Evolutionary conservation across 2,113 vertebrate species (phyloP).

Genomic region (Hippocampus guttulatus): DNA sequence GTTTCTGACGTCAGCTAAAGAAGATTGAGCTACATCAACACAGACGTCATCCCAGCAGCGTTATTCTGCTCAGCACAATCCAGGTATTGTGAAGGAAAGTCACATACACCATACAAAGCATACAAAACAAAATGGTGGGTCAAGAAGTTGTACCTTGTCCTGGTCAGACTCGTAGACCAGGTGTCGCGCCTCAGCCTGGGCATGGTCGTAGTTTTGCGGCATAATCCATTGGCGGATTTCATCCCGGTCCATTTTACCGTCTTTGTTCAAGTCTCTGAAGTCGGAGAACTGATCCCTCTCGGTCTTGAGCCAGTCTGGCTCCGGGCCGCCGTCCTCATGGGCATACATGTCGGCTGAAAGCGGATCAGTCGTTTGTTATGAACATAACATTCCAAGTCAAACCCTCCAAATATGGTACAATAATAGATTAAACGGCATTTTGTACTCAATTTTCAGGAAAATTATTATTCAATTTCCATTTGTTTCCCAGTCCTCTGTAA

Average conservation of each 20-base stretch:
- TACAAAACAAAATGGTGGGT: not conserved
- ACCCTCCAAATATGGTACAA: not conserved
- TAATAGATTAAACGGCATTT: not conserved
- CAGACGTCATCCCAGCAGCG: no score
- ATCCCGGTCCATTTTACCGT: constrained; percentile 91
- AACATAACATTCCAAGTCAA: not conserved
- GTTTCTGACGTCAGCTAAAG: no score
- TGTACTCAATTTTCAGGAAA: not conserved
- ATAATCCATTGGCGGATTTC: constrained; percentile 98
- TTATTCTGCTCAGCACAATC: no score
- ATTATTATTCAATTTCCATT: no score
- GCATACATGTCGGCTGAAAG: constrained; percentile 92
- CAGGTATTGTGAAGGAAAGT: not conserved
- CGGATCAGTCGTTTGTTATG: not conserved
- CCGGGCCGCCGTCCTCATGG: constrained; percentile 86
- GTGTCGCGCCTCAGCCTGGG: constrained; percentile 91
- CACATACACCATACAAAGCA: not conserved
- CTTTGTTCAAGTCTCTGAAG: constrained; percentile 94
- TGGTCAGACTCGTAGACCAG: constrained; percentile 90
- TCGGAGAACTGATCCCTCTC: constrained; percentile 94
- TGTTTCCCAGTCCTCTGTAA: no score
- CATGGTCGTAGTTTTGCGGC: constrained; percentile 94
- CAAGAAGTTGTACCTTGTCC: constrained; percentile 78
- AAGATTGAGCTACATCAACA: no score
- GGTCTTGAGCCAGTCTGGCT: constrained; percentile 92